These are phyloP conservation scores for Parasteatoda lunata DNA, from an alignment of 2,888 invertebrate genomes.

Conservation along the genomic window DNA sequence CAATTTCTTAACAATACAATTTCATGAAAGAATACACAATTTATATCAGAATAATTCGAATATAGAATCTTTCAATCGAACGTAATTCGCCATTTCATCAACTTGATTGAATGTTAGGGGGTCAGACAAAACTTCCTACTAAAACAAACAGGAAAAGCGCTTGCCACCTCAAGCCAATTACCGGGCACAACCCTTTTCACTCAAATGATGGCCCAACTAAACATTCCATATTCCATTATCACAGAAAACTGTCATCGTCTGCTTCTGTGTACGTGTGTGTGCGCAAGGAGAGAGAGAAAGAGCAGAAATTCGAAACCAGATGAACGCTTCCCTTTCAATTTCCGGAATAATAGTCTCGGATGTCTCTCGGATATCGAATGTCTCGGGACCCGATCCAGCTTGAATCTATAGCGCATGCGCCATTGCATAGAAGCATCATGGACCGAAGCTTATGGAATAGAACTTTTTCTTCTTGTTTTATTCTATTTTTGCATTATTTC, in stretches of 20 bases:
- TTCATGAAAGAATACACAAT: background rate
- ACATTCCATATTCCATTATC: constrained; percentile 49
- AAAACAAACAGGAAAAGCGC: constrained; percentile 11
- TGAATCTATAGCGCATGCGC: constrained; percentile 7
- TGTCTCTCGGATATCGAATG: constrained; percentile 64
- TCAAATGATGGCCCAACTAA: constrained; percentile 15
- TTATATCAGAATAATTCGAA: background rate
- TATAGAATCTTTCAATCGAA: background rate
- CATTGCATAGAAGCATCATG: constrained; percentile 44
- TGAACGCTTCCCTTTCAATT: constrained; percentile 67
- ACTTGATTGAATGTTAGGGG: too few species aligned
- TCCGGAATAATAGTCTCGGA: constrained; percentile 69
- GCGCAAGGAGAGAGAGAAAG: constrained; percentile 23
- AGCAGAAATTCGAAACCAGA: constrained; percentile 57
- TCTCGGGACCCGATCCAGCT: constrained; percentile 43
- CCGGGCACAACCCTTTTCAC: constrained; percentile 57
- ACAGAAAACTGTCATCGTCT: constrained; percentile 59
- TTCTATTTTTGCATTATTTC: too few species aligned
- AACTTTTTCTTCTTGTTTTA: background rate
- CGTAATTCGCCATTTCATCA: background rate
- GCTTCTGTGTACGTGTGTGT: constrained; percentile 24
- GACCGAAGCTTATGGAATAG: background rate
- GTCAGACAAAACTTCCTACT: background rate
- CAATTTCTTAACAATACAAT: background rate
- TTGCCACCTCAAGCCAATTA: constrained; percentile 42